A percentile compares a stretch with the other conserved stretches of the same genome.
Conservation (phyloP, 1,140 invertebrate species). For the Samia ricini region DNA sequence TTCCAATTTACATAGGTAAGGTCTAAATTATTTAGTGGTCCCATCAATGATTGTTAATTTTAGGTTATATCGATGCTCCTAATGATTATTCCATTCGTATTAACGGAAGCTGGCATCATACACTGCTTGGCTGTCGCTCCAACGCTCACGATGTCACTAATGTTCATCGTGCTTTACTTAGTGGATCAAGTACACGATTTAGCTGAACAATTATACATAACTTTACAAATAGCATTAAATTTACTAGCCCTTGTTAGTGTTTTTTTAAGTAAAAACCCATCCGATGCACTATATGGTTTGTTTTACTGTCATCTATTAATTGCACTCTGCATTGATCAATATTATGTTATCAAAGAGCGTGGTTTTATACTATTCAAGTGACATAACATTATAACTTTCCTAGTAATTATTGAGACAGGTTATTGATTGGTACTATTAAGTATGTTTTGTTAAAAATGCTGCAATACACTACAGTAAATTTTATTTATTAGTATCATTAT, state of each 20-base stretch:
- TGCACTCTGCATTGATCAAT: slow-evolving; percentile 54
- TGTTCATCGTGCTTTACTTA: slow-evolving; percentile 62
- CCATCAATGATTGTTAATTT: slow-evolving; percentile 45
- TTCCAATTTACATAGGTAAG: not conserved
- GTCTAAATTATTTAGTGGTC: not conserved
- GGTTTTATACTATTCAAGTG: slow-evolving; percentile 39
- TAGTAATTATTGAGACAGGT: not conserved
- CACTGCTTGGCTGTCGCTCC: slow-evolving; percentile 62
- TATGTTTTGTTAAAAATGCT: too few species aligned
- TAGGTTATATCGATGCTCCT: slow-evolving; percentile 66
- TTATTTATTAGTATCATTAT: not conserved
- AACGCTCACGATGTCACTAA: slow-evolving; percentile 54
- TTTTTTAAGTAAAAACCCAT: slow-evolving; percentile 23
- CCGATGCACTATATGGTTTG: slow-evolving; percentile 43
- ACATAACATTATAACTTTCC: not conserved
- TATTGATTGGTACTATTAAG: too few species aligned
- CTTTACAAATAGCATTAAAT: slow-evolving; percentile 44
- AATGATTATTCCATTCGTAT: slow-evolving; percentile 56
- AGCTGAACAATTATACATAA: slow-evolving; percentile 58
- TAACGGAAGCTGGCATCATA: slow-evolving; percentile 38
- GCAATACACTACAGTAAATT: not conserved
- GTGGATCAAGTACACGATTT: slow-evolving; percentile 65
- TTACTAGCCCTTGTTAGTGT: slow-evolving; percentile 32
- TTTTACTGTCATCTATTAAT: slow-evolving; percentile 58
- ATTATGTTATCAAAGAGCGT: slow-evolving; percentile 55